Conservation (phyloP, 2,113 vertebrate species). For the Prinia subflava region DNA sequence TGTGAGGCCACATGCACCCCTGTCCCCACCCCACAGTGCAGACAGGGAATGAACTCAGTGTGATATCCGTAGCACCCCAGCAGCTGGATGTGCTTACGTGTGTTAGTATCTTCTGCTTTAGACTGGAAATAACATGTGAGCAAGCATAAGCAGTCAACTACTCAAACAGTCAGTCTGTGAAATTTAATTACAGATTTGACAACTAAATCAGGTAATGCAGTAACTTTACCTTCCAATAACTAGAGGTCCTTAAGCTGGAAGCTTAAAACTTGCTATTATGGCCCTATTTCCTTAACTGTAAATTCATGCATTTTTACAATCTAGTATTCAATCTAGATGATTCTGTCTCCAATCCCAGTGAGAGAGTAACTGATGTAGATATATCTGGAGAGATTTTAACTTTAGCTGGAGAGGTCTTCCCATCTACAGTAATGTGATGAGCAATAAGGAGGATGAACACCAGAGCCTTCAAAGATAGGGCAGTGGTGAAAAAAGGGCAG, state of each 20-base stretch:
- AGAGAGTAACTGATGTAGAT: not conserved
- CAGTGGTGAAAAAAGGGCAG: not conserved
- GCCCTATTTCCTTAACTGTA: not conserved
- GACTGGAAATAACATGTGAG: not conserved
- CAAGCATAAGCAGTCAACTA: not conserved
- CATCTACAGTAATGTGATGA: not conserved
- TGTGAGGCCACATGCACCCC: rapidly evolving
- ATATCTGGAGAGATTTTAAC: not conserved
- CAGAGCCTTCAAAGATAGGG: not conserved
- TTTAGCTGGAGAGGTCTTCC: not conserved
- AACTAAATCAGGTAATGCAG: not conserved
- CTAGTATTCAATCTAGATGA: not conserved
- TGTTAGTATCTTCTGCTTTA: not conserved
- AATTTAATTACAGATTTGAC: not conserved
- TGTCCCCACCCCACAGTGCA: rapidly evolving
- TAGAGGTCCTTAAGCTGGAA: not conserved
- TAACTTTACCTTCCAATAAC: not conserved
- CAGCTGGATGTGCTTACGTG: rapidly evolving
- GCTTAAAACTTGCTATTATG: not conserved
- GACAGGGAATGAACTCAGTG: not conserved
- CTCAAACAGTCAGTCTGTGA: not conserved
- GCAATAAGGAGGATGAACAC: not conserved
- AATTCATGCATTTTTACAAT: not conserved
- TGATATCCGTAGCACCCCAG: rapidly evolving
- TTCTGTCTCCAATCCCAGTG: not conserved